Evolutionary conservation across 1,140 invertebrate genomes (phyloP).

Genomic region (Cotesia chilonis): DNA sequence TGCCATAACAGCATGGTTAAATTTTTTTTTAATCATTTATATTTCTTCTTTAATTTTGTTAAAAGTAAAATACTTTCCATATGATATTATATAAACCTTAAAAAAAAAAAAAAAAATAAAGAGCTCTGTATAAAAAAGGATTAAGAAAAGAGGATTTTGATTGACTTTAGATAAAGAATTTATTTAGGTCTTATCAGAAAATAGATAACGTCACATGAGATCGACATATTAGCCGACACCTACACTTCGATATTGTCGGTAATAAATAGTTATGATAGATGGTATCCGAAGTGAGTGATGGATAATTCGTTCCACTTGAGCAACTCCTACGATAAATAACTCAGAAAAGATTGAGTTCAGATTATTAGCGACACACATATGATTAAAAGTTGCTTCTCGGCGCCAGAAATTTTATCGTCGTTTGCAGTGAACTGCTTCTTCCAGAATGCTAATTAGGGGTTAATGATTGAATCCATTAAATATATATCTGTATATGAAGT

Average conservation of each 20-base stretch:
- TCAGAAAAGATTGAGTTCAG: slow-evolving; percentile 3
- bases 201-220: slow-evolving; percentile 13
- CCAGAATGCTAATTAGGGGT: slow-evolving; percentile 29
- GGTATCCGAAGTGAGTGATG: slow-evolving; percentile 20
- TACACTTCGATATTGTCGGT: slow-evolving; percentile 16
- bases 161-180: background rate
- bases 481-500: background rate
- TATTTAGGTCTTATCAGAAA: background rate
- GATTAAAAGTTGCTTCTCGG: background rate
- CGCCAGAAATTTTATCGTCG: slow-evolving; percentile 17
- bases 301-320: slow-evolving; percentile 11
- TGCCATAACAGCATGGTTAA: too few species aligned
- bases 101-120: background rate
- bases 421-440: slow-evolving; percentile 17
- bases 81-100: too few species aligned
- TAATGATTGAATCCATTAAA: slow-evolving; percentile 14
- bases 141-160: background rate
- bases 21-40: too few species aligned
- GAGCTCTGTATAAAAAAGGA: background rate
- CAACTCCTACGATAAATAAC: slow-evolving; percentile 26
- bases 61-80: too few species aligned
- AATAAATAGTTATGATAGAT: slow-evolving; percentile 24
- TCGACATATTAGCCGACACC: slow-evolving; percentile 14
- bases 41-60: too few species aligned
- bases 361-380: slow-evolving; percentile 2